Base-by-base conservation (phyloP, 1,140 invertebrate species). In the Argopecten irradians region DNA sequence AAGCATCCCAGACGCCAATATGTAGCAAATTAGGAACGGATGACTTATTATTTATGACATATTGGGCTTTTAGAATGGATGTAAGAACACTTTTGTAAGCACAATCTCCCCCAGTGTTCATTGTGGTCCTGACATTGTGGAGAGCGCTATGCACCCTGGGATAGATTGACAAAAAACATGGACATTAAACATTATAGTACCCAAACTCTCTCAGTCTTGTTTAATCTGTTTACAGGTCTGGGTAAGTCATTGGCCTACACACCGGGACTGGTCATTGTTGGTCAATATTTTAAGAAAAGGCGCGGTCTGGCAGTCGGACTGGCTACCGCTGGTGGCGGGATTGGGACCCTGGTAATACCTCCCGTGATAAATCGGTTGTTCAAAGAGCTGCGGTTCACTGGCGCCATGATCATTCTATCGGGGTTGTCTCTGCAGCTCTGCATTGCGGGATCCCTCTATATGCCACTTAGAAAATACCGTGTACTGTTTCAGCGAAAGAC, bases 211-310 rank as follows among this genome's bases (percentile, higher is more conserved):
- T 5, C 36, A 39, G 5, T 39, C 36, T 39, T 39, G 36, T 39
- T 39, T 13, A 39, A 8, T 39, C 36, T 82, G 39, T 83, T 83
- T 41, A n/a, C 32, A 88, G 86, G 87, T 35, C 34, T 87, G 19
- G 83, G 82, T 2, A 86, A 89, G 33, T 84, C 88, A 2, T 85
- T 39, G 19, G 84, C 71, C 19, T 86, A 89, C 19, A 85, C 85
- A 0, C 87, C 87, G 0, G 35, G 85, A 5, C 36, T 90, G 28
- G 87, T 88, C 14, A 46, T 85, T 7, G n/a, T 88, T 11, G 85
- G 85, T 82, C 28, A 86, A 41, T 90, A 88, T 84, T 88, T 90
- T 35, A 55, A 90, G 33, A 87, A 41, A 28, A 86, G 41, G n/a
- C 71, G 87, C 86, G 87, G 87, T 28, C 34, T 90, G 19, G 89